Base-by-base conservation (phyloP, 2,113 vertebrate genomes). In the Anguilla rostrata region DNA sequence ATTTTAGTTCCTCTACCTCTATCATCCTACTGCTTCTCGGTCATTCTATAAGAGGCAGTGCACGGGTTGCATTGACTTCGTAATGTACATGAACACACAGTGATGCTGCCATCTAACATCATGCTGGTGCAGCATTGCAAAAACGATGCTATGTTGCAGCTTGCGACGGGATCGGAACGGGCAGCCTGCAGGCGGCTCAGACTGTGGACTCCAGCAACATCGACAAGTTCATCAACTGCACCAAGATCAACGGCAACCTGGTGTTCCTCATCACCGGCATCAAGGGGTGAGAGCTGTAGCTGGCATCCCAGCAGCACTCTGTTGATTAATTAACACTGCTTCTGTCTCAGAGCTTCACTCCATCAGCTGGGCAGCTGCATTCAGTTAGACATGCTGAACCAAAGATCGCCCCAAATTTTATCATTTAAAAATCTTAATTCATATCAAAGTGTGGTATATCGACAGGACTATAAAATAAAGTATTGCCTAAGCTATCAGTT, bases 231-330 rank as follows among this genome's bases (percentile, higher is more conserved):
- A 94, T 98, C 89, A 99, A 99, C 95, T 99, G 98, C 89, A 99
- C 98, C 87, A 99, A 99, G 94, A 99, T 99, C 96, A 99, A 99
- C 63, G 98, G 98, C 87, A 99, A 99, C 92, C 96, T 99, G 85
- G 98, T 99, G 92, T 99, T 99, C 92, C 97, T 99, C 82, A 97
- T 99, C 86, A 99, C 98, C 3, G 98, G 98, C 26, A 99, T 99
- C 89, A 98, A 98, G 87, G 98, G 98, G 98, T 99, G 83, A 95
- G 97, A 93, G 86, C 87, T 89, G 84, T n/a, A 4, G 34, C 18
- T 46, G 56, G 14, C 14, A 16, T 60, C 56, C 14, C 56, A 16
- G 56, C 56, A 18, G 56, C 14, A 14, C 53, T 18, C 60, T 71
- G 22, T n/a, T 71, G 22, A 8, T 71, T 71, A 6, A n/a, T 26